Conservation (phyloP, 30 jellyfish, hydroid and myxozoan species). For the Aurelia coerulea region DNA sequence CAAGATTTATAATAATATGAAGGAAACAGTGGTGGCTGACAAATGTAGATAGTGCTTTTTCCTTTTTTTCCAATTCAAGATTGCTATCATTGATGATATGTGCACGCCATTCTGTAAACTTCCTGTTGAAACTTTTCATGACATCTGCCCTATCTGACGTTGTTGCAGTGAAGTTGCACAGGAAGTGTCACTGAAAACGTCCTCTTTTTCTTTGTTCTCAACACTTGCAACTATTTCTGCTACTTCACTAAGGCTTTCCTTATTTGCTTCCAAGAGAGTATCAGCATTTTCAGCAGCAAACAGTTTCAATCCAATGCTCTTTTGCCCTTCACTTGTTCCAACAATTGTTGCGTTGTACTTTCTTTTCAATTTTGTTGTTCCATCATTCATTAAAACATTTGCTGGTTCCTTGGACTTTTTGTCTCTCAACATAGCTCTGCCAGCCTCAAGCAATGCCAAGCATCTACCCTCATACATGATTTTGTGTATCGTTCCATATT, state of each 20-base stretch:
- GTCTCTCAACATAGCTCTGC: slow-evolving; percentile 29
- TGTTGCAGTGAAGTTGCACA: no score
- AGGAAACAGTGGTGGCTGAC: slow-evolving; percentile 40
- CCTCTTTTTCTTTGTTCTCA: no score
- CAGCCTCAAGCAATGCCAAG: slow-evolving; percentile 11
- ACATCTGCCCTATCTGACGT: no score
- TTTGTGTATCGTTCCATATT: slow-evolving; percentile 15
- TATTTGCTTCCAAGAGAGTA: not conserved
- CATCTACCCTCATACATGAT: slow-evolving; percentile 14
- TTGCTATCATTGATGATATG: no score
- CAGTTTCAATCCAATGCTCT: slow-evolving; percentile 25
- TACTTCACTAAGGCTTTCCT: no score
- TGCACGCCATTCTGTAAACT: no score
- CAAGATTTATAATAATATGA: slow-evolving; percentile 30
- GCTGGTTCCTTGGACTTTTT: slow-evolving; percentile 6
- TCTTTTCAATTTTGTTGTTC: no score
- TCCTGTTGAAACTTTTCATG: no score
- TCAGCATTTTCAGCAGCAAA: slow-evolving; percentile 38
- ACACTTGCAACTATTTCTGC: no score
- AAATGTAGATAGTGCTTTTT: not conserved
- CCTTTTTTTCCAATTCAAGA: no score
- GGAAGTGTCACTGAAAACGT: no score
- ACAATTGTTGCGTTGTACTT: not conserved
- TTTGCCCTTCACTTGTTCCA: slow-evolving; percentile 40
- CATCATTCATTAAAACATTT: not conserved